Evolutionary conservation across 2,888 invertebrate genomes (phyloP).

Genomic region (Phorcus lineatus): DNA sequence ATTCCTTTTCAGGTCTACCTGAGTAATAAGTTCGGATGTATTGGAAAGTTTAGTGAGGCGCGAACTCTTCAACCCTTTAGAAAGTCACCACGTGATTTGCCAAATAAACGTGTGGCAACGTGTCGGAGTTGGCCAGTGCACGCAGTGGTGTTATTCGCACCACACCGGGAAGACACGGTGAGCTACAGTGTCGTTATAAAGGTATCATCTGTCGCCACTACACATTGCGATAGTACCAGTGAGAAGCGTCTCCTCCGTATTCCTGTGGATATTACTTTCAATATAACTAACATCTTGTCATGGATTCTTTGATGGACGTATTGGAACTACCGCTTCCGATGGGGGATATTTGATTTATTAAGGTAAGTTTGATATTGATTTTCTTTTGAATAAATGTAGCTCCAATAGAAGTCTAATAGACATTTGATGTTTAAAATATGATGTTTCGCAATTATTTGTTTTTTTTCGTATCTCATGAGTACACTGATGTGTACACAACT

Average conservation of each 20-base stretch:
- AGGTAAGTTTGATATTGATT: not conserved
- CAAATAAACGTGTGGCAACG: not conserved
- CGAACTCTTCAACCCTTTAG: not conserved
- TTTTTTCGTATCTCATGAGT: no score
- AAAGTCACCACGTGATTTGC: not conserved
- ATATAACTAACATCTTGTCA: not conserved
- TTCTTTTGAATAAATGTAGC: not conserved
- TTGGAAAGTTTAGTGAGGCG: not conserved
- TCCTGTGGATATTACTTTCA: not conserved
- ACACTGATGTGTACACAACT: no score
- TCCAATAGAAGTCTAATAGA: no score
- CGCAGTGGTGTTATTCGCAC: no score
- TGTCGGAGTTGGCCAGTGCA: not conserved
- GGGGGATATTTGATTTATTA: slow-evolving; percentile 7
- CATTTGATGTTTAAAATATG: no score
- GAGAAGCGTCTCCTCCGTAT: not conserved
- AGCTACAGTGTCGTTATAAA: no score
- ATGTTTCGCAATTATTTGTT: no score
- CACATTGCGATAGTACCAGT: no score
- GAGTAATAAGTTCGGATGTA: not conserved
- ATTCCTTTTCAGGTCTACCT: not conserved
- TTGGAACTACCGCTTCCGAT: not conserved
- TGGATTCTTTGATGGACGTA: not conserved
- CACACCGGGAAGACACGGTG: no score
- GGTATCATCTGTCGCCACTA: no score